These are phyloP conservation scores for Vanessa tameamea DNA, from an alignment of 1,140 invertebrate species.

Conservation along the genomic window DNA sequence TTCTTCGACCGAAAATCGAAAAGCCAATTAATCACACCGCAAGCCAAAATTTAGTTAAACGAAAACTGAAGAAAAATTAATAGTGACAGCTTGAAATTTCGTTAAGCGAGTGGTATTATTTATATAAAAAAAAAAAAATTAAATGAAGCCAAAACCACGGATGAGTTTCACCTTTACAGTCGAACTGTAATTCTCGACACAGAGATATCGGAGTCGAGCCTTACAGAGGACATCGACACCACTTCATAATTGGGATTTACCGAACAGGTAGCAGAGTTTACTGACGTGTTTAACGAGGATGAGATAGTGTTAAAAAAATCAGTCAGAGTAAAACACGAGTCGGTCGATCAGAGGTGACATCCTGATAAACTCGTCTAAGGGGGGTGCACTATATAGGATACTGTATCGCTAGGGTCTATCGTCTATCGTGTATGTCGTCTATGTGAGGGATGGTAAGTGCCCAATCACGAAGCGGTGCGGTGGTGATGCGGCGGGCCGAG, in stretches of 20 bases:
- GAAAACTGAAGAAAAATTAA: slow-evolving; percentile 74
- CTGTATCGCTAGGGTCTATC: not conserved
- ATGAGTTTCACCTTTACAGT: slow-evolving; percentile 60
- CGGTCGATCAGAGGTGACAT: not conserved
- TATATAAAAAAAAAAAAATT: slow-evolving; percentile 69
- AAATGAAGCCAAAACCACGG: slow-evolving; percentile 80
- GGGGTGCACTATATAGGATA: not conserved
- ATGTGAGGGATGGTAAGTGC: slow-evolving; percentile 12
- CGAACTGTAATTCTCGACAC: slow-evolving; percentile 14
- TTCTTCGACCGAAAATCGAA: slow-evolving; percentile 42
- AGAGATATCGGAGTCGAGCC: not conserved
- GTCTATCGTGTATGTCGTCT: not conserved
- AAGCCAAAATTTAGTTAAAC: slow-evolving; percentile 77
- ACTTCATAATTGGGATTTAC: slow-evolving; percentile 37
- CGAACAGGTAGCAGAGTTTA: not conserved
- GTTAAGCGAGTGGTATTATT: slow-evolving; percentile 79
- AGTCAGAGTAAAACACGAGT: not conserved
- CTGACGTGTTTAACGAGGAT: not conserved
- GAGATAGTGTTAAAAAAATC: not conserved
- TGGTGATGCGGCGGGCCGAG: slow-evolving; percentile 18
- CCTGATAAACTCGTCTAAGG: not conserved
- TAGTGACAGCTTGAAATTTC: slow-evolving; percentile 75
- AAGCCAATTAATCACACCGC: slow-evolving; percentile 80
- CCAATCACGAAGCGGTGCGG: slow-evolving; percentile 34
- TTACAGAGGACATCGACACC: slow-evolving; percentile 25